Evolutionary conservation across 2,113 vertebrate genomes (phyloP), one percentile per base, ranked within the genome.

Genomic region (Eleginops maclovinus): DNA sequence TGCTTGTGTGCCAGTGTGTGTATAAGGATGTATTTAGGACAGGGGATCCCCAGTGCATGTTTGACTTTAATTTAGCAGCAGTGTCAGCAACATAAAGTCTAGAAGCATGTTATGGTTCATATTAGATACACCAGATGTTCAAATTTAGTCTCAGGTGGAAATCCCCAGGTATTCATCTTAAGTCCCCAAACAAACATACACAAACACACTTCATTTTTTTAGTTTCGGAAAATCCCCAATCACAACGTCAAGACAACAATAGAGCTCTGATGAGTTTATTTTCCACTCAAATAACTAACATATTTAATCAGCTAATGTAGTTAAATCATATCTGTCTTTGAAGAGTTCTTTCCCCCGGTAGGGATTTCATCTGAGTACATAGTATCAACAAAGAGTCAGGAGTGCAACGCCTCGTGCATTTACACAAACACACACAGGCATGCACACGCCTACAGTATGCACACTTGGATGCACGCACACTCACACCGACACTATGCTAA

Each of bases 221-320:
- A 71, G 77, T 67, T 47, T 88, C 5, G 89, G 89, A 93, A 89
- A 87, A 80, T 66, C 90, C 89, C 82, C 69, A 44, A 72, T 90
- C 59, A 74, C 68, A n/a, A 66, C 21, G 24, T 77, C 64, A 62
- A 74, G 55, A 83, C 81, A 88, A 82, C 86, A 90, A 90, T 82
- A 81, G 79, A 54, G 44, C 73, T 50, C 60, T 81, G 82, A 82
- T 88, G 65, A 77, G 80, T 85, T 80, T 83, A 62, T 72, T 75
- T 63, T 77, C 65, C 84, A 70, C 68, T 78, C 19, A 83, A 69
- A 77, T 53, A 69, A 47, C 68, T 46, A 41, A 14, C 79, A 28
- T 50, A 47, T 46, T 75, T 87, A 51, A 75, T 85, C 65, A 66
- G 28, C 46, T 40, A n/a, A 82, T 61, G 75, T 44, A 40, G 74